Percentiles rank a stretch among this genome's conserved stretches.
Evolutionary conservation across 2,113 vertebrate genomes (phyloP).

Genomic region (Campylorhamphus procurvoides): DNA sequence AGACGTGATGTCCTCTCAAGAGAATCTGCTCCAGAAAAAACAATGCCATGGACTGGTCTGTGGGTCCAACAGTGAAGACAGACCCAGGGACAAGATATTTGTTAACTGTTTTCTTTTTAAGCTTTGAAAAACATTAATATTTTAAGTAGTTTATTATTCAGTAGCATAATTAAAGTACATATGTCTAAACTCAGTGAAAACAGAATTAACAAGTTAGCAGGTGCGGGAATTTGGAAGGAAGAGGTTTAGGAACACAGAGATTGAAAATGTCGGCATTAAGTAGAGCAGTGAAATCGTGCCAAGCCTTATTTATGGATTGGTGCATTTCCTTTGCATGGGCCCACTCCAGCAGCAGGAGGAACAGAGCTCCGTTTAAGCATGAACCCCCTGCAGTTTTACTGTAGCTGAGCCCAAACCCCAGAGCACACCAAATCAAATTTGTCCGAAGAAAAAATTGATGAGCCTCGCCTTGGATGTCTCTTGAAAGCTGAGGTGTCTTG

Average conservation of each 20-base stretch:
- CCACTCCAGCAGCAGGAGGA: constrained; percentile 5
- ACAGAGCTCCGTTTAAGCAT: neutral
- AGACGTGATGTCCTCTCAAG: neutral
- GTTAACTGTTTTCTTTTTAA: neutral
- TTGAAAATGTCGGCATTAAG: constrained; percentile 52
- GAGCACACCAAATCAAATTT: neutral
- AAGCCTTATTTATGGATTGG: constrained; percentile 41
- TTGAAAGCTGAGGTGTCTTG: neutral
- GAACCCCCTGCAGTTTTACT: constrained; percentile 9
- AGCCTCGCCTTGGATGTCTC: neutral
- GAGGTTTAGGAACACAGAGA: constrained; percentile 44
- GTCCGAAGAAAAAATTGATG: neutral
- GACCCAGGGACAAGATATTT: neutral
- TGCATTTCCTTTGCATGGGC: neutral
- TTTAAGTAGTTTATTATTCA: constrained; percentile 53
- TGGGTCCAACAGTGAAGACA: neutral
- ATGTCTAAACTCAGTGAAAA: constrained; percentile 65
- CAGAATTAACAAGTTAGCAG: constrained; percentile 72
- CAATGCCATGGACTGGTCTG: neutral
- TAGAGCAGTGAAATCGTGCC: constrained; percentile 25
- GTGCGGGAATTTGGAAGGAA: constrained; percentile 55
- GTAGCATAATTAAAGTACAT: constrained; percentile 70
- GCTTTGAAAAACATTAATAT: constrained; percentile 45
- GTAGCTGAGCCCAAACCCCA: neutral
- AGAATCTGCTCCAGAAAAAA: neutral